Evolutionary conservation across 2,113 vertebrate species (phyloP).

Genomic region (Ceyx melanurus): DNA sequence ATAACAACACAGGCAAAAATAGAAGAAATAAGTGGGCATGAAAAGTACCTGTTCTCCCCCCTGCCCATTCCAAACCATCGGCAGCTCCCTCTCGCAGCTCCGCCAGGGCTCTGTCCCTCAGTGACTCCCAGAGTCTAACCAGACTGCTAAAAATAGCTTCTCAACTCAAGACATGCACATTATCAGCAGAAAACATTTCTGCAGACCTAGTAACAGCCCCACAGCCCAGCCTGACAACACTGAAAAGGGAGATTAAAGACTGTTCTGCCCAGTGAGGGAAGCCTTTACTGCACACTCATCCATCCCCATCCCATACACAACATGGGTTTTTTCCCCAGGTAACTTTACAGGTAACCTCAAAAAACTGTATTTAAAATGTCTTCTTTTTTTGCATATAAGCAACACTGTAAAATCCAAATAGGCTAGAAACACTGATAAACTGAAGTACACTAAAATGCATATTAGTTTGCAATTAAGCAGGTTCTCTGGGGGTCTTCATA

Average conservation of each 20-base stretch:
- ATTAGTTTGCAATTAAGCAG: background rate
- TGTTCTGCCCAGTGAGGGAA: background rate
- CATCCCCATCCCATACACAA: background rate
- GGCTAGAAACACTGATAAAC: background rate
- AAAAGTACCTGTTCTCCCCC: background rate
- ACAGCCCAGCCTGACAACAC: background rate
- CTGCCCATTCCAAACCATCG: background rate
- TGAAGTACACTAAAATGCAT: background rate
- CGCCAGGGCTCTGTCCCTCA: background rate
- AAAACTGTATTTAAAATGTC: background rate
- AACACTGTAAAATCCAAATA: background rate
- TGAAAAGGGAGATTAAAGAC: background rate
- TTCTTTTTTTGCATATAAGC: background rate
- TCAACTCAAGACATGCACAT: background rate
- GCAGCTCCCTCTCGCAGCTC: background rate
- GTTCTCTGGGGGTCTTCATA: background rate
- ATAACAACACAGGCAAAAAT: background rate
- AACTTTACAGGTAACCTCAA: background rate
- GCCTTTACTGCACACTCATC: background rate
- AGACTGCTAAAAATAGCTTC: constrained; percentile 53
- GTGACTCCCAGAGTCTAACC: background rate
- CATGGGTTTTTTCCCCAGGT: fast-evolving
- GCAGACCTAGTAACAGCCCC: background rate
- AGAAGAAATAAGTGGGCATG: background rate
- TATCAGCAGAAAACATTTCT: constrained; percentile 35